A percentile compares a stretch with the other conserved stretches of the same genome.
phyloP scores from a whole-genome alignment of 2,113 vertebrate genomes.

The Onychostoma macrolepis region DNA sequence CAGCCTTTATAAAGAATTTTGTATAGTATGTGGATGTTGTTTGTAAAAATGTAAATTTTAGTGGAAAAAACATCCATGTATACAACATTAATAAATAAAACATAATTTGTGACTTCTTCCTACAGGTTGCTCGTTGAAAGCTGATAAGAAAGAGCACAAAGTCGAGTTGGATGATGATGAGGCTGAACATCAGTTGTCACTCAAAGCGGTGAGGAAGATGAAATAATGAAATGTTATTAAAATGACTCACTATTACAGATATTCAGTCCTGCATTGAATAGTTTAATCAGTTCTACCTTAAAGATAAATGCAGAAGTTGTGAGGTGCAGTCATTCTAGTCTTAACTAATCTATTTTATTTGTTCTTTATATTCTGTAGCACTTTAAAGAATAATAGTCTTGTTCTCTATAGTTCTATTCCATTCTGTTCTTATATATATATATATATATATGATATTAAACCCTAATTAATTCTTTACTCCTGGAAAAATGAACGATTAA shows the following conservation, averaged over 20 bases:
- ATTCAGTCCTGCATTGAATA: background rate
- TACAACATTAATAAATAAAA: background rate
- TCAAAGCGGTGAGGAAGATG: constrained; percentile 75
- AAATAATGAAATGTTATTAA: background rate
- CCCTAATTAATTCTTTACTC: background rate
- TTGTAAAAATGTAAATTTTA: too few species aligned
- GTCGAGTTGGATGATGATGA: constrained; percentile 77
- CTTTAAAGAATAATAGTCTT: background rate
- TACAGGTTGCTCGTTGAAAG: constrained; percentile 76
- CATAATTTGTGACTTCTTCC: background rate
- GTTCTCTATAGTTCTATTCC: background rate
- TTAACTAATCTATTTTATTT: background rate
- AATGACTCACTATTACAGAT: background rate
- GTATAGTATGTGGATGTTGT: background rate
- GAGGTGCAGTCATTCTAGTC: background rate
- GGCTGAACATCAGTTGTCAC: constrained; percentile 79
- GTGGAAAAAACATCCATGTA: too few species aligned
- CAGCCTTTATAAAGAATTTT: background rate
- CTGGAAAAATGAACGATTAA: background rate
- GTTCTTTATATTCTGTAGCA: background rate
- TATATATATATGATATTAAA: background rate
- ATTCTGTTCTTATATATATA: background rate
- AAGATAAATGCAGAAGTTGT: background rate
- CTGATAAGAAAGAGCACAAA: constrained; percentile 76
- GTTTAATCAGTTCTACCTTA: background rate